A percentile compares a stretch with the other conserved stretches of the same genome.
Conservation (phyloP, 2,888 invertebrate species). For the Patella caerulea region DNA sequence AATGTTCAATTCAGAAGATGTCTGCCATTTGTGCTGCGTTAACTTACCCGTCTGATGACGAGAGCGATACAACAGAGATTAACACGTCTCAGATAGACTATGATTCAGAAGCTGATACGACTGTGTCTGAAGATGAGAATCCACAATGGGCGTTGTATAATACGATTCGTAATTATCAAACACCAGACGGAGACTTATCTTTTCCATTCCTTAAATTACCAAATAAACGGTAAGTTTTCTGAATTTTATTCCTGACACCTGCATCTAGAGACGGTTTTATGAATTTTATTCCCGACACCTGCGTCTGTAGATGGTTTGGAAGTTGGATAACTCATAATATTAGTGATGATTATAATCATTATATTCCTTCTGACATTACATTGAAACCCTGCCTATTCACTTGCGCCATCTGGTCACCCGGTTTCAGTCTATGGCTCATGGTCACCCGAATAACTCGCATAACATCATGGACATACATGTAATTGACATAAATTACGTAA, state of each 20-base stretch:
- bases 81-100: slow-evolving; percentile 49
- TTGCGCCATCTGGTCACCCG: too few species aligned
- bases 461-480: too few species aligned
- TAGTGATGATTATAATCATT: too few species aligned
- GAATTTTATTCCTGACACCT: not conserved
- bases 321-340: too few species aligned
- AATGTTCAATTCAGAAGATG: slow-evolving; percentile 47
- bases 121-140: slow-evolving; percentile 71
- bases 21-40: slow-evolving; percentile 60
- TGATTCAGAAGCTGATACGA: slow-evolving; percentile 69
- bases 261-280: slow-evolving; percentile 3
- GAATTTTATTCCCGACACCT: not conserved
- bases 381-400: too few species aligned
- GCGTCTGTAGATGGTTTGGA: too few species aligned
- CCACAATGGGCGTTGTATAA: slow-evolving; percentile 91
- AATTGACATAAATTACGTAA: too few species aligned
- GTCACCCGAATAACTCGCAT: too few species aligned
- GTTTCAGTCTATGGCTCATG: too few species aligned
- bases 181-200: slow-evolving; percentile 80
- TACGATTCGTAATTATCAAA: slow-evolving; percentile 76
- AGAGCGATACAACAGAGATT: slow-evolving; percentile 40
- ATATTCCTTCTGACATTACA: too few species aligned
- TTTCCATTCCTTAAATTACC: slow-evolving; percentile 96
- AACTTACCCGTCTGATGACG: slow-evolving; percentile 50
- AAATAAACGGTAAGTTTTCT: slow-evolving; percentile 74